These are phyloP conservation scores for Halocynthia roretzi DNA, from an alignment of 23 tunicate genomes.

Conservation along the genomic window DNA sequence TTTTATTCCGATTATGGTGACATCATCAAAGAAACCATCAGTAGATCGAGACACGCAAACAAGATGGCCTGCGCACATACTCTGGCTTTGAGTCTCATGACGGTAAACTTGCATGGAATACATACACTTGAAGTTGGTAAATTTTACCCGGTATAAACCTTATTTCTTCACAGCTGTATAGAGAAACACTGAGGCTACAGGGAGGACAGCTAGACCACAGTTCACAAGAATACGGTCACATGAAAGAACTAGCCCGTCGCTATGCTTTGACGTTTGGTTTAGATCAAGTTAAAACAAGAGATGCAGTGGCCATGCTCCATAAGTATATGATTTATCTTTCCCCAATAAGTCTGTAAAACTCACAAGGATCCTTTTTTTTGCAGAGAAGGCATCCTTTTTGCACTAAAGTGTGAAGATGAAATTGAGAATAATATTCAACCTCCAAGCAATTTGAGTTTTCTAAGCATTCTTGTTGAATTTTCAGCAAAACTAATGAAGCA, in stretches of 20 bases:
- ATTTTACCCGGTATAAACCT: neutral
- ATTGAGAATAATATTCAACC: conserved; percentile 27
- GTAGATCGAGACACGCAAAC: conserved; percentile 78
- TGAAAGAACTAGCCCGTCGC: conserved; percentile 95
- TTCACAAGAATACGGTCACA: conserved; percentile 87
- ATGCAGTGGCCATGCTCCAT: conserved; percentile 92
- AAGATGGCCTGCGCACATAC: conserved; percentile 95
- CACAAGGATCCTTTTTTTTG: neutral
- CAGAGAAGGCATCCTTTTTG: conserved; percentile 89
- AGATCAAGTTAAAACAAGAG: conserved; percentile 86
- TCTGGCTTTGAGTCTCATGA: conserved; percentile 69
- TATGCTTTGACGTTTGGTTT: conserved; percentile 95
- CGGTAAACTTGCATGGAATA: conserved; percentile 21
- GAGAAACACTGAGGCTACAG: conserved; percentile 64
- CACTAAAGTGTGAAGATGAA: conserved; percentile 61
- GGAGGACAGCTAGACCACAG: conserved; percentile 79
- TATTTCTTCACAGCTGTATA: conserved; percentile 39
- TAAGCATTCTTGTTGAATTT: conserved; percentile 87
- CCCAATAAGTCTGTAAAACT: neutral
- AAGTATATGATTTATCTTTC: conserved; percentile 30
- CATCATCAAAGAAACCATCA: conserved; percentile 98
- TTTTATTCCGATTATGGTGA: conserved; percentile 98
- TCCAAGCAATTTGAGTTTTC: conserved; percentile 82
- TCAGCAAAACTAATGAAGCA: conserved; percentile 93
- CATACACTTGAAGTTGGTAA: neutral